phyloP scores from a whole-genome alignment of 1,140 invertebrate genomes.

The Dinoponera quadriceps region DNA sequence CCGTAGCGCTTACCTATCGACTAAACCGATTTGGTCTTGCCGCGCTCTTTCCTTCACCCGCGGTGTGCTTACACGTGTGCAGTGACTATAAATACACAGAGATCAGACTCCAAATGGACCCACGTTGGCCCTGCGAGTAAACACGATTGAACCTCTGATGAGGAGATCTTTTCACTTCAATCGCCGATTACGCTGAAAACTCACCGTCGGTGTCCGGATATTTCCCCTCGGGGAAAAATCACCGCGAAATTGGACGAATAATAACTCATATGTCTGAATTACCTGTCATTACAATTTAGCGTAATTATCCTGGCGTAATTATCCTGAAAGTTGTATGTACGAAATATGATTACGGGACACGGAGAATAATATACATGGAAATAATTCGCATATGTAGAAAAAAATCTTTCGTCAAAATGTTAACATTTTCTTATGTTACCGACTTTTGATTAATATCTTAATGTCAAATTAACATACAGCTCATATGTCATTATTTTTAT shows the following conservation, averaged over 20 bases:
- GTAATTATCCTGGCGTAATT: neutral
- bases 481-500: no score
- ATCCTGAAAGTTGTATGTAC: no score
- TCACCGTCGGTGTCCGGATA: neutral
- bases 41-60: neutral
- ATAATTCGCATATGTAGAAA: no score
- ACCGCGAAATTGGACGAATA: neutral
- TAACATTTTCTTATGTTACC: no score
- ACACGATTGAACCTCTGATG: no score
- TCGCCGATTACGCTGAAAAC: neutral
- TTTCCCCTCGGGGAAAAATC: neutral
- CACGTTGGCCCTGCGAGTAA: no score
- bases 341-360: no score
- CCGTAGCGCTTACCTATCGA: slow-evolving; percentile 1
- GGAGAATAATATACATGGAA: no score
- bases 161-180: slow-evolving; percentile 8
- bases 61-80: neutral
- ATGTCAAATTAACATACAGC: no score
- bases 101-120: neutral
- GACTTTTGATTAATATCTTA: no score
- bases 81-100: neutral
- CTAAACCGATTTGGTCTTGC: neutral
- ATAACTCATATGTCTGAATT: no score
- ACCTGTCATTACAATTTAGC: neutral
- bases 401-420: no score